Evolutionary conservation across 2,888 invertebrate genomes (phyloP), one percentile per base, ranked within the genome.

Genomic region (Pyrrhosoma nymphula): DNA sequence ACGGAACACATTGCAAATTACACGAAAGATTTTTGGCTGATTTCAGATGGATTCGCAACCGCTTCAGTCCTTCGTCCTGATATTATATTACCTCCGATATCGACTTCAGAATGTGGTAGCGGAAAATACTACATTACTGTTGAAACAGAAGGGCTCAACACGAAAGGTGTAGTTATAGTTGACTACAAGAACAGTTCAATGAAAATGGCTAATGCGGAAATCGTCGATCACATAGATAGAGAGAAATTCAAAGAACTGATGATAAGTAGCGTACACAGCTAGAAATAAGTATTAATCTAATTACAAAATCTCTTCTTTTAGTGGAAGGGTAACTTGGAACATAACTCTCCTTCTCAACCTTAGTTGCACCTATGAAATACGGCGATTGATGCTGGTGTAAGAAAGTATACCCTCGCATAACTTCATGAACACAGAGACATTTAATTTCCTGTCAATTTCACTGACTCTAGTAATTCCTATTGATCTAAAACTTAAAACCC

Each of bases 1-100:
- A 69, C 93, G 16, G 93, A 93, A n/a, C 93, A 93, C 56, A 93
- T 93, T 35, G 93, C 39, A n/a, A 93, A 75, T 56, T 93, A 47
- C 39, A 93, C 93, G 23, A 93, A 60, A 75, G 75, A 93, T 69
- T 47, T 47, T 75, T 93, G 93, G 93, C n/a, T 93, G n/a, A 75
- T 93, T 47, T 63, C 93, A 16, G 93, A 93, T 93, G 93, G 93
- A n/a, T 93, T 93, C n/a, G 69, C 69, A 0, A 69, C 69, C 14
- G 47, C 69, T 69, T 56, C 93, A 47, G 69, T 93, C 26, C 93
- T 93, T 93, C 69, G 75, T 16, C 93, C 93, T n/a, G 93, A 93
- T 47, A 63, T 93, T 16, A 47, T 93, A 35, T 35, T 69, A 93
- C 47, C 63, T 35, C n/a, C 26, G 0, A 20, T 10, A 35, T 16